phyloP scores from a whole-genome alignment of 2,888 invertebrate genomes.

The Phyllotreta striolata region DNA sequence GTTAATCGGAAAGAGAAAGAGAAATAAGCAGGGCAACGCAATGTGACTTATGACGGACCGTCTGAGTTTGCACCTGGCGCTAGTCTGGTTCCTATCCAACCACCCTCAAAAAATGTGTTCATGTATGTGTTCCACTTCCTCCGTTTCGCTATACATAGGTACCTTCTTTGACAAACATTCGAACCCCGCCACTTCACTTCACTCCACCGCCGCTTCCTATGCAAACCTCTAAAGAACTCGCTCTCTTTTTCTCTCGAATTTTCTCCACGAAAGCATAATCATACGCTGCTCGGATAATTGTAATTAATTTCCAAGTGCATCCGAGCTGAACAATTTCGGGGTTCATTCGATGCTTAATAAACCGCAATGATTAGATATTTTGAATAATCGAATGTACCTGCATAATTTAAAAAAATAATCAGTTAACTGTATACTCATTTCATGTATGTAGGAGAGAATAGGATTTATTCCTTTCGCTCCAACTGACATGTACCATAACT shows the following conservation, averaged over 20 bases:
- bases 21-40: conserved; percentile 39
- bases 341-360: neutral
- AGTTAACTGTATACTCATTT: neutral
- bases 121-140: conserved; percentile 37
- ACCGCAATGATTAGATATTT: conserved; percentile 1
- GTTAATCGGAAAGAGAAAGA: conserved; percentile 36
- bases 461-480: neutral
- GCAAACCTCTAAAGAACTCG: conserved; percentile 21
- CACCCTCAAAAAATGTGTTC: conserved; percentile 31
- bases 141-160: conserved; percentile 29
- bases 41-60: conserved; percentile 53
- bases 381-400: neutral
- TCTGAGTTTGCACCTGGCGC: conserved; percentile 54
- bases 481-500: too few relatives aligned
- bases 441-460: neutral
- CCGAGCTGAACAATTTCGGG: neutral
- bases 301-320: conserved; percentile 22
- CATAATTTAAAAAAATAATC: neutral
- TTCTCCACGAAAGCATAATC: conserved; percentile 31
- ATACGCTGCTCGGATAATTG: conserved; percentile 11
- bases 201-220: conserved; percentile 32
- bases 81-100: conserved; percentile 46
- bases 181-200: conserved; percentile 20
- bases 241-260: too few relatives aligned
- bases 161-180: conserved; percentile 37